A percentile compares a stretch with the other conserved stretches of the same genome.
These are phyloP conservation scores for Barypeithes pellucidus DNA, from an alignment of 2,888 invertebrate genomes.

Conservation along the genomic window DNA sequence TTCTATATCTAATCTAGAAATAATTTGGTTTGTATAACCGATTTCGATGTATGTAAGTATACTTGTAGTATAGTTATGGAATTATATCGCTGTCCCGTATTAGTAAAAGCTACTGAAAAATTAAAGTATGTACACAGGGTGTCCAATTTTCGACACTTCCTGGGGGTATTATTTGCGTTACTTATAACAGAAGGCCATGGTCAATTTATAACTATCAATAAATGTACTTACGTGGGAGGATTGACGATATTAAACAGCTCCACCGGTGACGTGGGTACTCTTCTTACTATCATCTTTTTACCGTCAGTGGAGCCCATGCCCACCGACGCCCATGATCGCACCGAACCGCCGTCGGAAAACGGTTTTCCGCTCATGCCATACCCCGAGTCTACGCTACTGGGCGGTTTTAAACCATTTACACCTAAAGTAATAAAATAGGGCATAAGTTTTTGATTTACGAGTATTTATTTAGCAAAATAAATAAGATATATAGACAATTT, in stretches of 20 bases:
- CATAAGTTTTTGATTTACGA: too few relatives aligned
- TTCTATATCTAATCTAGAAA: not conserved
- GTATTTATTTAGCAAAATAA: too few relatives aligned
- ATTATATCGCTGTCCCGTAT: too few relatives aligned
- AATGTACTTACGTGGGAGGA: slow-evolving; percentile 84
- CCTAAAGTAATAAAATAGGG: slow-evolving; percentile 27
- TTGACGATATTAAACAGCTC: slow-evolving; percentile 90
- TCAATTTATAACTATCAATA: too few relatives aligned
- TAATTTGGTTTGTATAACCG: not conserved
- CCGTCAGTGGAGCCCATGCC: slow-evolving; percentile 93
- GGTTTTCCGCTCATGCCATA: slow-evolving; percentile 70
- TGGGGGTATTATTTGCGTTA: too few relatives aligned
- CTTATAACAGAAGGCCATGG: too few relatives aligned
- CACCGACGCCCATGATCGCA: slow-evolving; percentile 86
- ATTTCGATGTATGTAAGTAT: too few relatives aligned
- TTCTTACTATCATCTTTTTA: slow-evolving; percentile 86
- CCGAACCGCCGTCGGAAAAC: slow-evolving; percentile 79
- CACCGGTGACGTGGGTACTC: slow-evolving; percentile 89
- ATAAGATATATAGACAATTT: too few relatives aligned
- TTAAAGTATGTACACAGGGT: not conserved
- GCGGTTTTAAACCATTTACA: slow-evolving; percentile 39
- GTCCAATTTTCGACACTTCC: too few relatives aligned
- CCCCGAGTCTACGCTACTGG: slow-evolving; percentile 72
- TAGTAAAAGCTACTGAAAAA: too few relatives aligned
- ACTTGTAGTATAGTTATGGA: too few relatives aligned